phyloP scores from a whole-genome alignment of 1,140 invertebrate species.

The Caenorhabditis remanei region DNA sequence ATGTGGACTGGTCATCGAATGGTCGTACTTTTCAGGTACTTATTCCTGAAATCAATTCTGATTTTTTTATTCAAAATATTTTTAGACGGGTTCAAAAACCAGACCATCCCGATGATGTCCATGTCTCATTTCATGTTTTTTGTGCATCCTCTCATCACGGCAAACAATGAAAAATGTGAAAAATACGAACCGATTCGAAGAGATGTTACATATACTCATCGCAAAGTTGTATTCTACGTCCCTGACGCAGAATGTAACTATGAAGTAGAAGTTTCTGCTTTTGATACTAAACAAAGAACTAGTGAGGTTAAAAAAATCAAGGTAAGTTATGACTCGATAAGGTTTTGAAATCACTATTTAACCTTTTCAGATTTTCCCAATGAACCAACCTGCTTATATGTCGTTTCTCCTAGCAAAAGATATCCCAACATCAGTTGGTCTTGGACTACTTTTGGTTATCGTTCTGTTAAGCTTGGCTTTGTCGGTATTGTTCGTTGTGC shows the following conservation, averaged over 20 bases:
- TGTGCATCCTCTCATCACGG: slow-evolving; percentile 2
- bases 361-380: neutral
- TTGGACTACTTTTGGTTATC: neutral
- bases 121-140: slow-evolving; percentile 48
- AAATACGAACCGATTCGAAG: slow-evolving; percentile 23
- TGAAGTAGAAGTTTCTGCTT: slow-evolving; percentile 40
- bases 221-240: slow-evolving; percentile 35
- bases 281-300: neutral
- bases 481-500: neutral
- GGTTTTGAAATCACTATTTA: neutral
- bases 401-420: neutral
- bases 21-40: slow-evolving; percentile 24
- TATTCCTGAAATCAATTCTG: neutral
- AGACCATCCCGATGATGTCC: neutral
- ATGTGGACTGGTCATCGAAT: slow-evolving; percentile 22
- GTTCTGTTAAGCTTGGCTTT: too few species aligned
- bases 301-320: slow-evolving; percentile 33
- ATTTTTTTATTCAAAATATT: neutral
- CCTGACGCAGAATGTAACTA: slow-evolving; percentile 41
- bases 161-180: slow-evolving; percentile 12
- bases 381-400: slow-evolving; percentile 17
- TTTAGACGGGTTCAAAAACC: neutral
- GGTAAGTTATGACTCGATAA: neutral
- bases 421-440: slow-evolving; percentile 19
- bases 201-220: slow-evolving; percentile 35